Conservation (phyloP, 2,113 vertebrate genomes). For the Alosa alosa region DNA sequence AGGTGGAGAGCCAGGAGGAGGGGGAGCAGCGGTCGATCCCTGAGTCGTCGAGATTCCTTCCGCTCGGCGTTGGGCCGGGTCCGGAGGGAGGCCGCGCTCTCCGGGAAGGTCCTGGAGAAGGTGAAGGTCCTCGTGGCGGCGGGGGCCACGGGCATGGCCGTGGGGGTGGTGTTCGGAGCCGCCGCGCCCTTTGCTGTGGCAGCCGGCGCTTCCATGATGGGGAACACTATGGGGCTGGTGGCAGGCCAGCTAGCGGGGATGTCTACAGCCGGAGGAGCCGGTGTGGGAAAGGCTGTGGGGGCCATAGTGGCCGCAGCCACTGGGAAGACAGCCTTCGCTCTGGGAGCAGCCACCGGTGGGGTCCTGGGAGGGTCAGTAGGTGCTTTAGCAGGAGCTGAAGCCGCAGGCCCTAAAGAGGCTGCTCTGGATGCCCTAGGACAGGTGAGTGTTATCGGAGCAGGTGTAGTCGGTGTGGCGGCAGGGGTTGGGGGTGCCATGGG, state of each 20-base stretch:
- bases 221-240: conserved; percentile 56
- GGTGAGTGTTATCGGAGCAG: conserved; percentile 60
- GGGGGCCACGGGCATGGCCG: conserved; percentile 63
- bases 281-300: conserved; percentile 62
- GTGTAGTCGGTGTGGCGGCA: conserved; percentile 61
- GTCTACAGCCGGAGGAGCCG: conserved; percentile 53
- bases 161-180: conserved; percentile 64
- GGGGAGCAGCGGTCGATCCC: not conserved
- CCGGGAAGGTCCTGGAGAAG: conserved; percentile 61
- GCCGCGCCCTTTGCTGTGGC: conserved; percentile 66
- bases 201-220: conserved; percentile 59
- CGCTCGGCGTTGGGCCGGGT: conserved; percentile 36
- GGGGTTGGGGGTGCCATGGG: conserved; percentile 63
- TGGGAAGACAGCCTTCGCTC: conserved; percentile 59
- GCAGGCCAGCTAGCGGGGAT: conserved; percentile 57
- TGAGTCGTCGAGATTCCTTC: conserved; percentile 32
- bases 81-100: conserved; percentile 61
- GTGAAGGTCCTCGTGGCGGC: conserved; percentile 65
- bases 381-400: conserved; percentile 55
- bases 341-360: conserved; percentile 64
- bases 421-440: conserved; percentile 60
- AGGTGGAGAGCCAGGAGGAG: conserved; percentile 32
- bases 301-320: conserved; percentile 59
- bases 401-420: conserved; percentile 55
- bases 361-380: conserved; percentile 67